Percentiles rank a stretch among this genome's conserved stretches.
These are phyloP conservation scores for Sebastes goodei DNA, from an alignment of 2,797 vertebrate genomes.

Conservation along the genomic window DNA sequence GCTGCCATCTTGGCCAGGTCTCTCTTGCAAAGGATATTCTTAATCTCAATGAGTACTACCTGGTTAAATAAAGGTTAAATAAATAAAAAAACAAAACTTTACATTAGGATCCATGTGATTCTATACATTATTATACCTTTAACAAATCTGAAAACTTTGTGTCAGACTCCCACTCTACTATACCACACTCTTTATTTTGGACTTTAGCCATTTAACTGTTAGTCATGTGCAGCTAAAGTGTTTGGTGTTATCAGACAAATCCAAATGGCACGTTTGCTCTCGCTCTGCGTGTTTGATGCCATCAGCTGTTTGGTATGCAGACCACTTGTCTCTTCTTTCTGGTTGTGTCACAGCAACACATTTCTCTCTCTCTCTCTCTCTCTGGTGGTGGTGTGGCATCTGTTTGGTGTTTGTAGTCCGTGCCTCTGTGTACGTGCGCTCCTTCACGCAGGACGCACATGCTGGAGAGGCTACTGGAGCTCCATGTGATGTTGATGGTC, in stretches of 20 bases:
- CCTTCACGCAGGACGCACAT: slow-evolving; percentile 6
- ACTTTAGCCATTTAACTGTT: neutral
- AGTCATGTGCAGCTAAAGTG: neutral
- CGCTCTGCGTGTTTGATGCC: neutral
- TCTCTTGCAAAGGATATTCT: too few species aligned
- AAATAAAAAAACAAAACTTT: too few species aligned
- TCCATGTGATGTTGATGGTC: neutral
- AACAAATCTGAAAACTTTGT: neutral
- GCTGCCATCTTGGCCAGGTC: too few species aligned
- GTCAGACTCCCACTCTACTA: neutral
- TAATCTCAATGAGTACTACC: too few species aligned
- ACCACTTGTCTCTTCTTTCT: too few species aligned
- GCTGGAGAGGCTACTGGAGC: neutral
- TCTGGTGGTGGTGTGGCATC: neutral
- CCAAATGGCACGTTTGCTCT: neutral
- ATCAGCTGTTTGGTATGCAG: slow-evolving; percentile 6
- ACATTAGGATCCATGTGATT: neutral
- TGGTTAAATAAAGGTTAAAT: too few species aligned
- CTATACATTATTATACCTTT: neutral
- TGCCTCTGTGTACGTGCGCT: slow-evolving; percentile 36
- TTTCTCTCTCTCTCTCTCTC: too few species aligned
- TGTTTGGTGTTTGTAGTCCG: neutral
- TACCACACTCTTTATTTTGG: neutral
- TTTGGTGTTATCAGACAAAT: neutral
- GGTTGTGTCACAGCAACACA: neutral